Percentiles rank a stretch among this genome's conserved stretches.
phyloP scores from a whole-genome alignment of 2,888 invertebrate species.

The Adelognathus sp. region DNA sequence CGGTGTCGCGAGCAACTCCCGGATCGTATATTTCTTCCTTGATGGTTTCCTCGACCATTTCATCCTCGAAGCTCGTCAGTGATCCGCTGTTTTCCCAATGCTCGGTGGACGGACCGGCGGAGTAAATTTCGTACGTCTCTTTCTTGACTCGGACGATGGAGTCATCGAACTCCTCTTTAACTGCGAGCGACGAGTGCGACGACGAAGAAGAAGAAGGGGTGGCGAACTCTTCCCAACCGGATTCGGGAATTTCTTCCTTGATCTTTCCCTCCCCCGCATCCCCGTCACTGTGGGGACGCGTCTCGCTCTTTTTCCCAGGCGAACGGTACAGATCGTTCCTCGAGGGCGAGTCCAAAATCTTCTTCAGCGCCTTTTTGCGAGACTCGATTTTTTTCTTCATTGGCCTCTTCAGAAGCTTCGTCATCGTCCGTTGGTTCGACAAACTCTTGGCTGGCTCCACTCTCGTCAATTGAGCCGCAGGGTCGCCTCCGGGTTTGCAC shows the following conservation, averaged over 20 bases:
- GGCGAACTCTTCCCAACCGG: too few species aligned
- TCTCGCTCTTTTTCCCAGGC: neutral
- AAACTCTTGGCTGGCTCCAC: neutral
- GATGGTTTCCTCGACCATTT: too few species aligned
- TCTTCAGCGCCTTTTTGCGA: slow-evolving; percentile 24
- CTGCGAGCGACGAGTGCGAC: too few species aligned
- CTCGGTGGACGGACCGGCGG: neutral
- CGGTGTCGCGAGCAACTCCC: too few species aligned
- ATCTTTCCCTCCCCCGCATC: too few species aligned
- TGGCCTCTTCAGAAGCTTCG: neutral
- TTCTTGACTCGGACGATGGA: too few species aligned
- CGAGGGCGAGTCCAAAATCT: neutral
- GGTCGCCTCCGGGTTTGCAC: too few species aligned
- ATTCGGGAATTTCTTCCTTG: too few species aligned
- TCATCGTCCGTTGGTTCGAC: neutral
- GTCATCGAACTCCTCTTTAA: too few species aligned
- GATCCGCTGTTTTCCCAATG: neutral
- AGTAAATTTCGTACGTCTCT: neutral
- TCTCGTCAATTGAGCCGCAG: too few species aligned
- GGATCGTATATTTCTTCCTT: too few species aligned
- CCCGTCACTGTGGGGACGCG: neutral
- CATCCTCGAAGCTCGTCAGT: neutral
- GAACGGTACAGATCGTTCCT: neutral
- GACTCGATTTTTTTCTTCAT: neutral
- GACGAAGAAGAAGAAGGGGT: too few species aligned